Base-by-base conservation (phyloP, 2,113 vertebrate species). In the Barbus barbus region DNA sequence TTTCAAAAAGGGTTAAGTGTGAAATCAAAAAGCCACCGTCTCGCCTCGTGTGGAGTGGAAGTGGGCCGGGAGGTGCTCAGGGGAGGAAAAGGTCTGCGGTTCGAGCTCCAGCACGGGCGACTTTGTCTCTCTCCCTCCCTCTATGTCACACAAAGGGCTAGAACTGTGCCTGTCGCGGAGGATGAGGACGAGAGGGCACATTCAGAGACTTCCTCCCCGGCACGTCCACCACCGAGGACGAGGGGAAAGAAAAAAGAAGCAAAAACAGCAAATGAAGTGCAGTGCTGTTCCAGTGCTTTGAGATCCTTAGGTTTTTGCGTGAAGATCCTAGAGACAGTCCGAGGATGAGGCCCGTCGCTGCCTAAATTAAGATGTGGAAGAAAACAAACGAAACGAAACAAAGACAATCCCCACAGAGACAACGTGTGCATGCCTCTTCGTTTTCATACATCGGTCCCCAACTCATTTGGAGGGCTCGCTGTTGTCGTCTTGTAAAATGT, bases 251-350 rank as follows among this genome's bases (percentile, higher is more conserved):
- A 78, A 2, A 1, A 86, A 88, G 88, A 83, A 83, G 67, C 22
- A 71, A 20, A n/a, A 46, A 89, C 92, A 95, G 92, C 86, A 94
- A 93, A 93, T 90, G 88, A 93, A 95, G 91, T 93, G 87, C 82
- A 71, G 77, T 81, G 83, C 83, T 83, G 83, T 87, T 87, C 56
- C 85, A 90, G 91, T 87, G 87, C 78, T 88, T 75, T 22, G 53
- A 81, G 83, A 85, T n/a, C n/a, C n/a, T n/a, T n/a, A n/a, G n/a
- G n/a, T n/a, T n/a, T n/a, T n/a, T n/a, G n/a, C n/a, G n/a, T n/a
- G n/a, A n/a, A n/a, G n/a, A n/a, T 82, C 81, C 83, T 3, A 24
- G 76, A 78, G 75, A 60, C 79, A 90, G 83, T 53, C 85, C 75
- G 84, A 77, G 84, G 81, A 87, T 33, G 65, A 83, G 85, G 46